Evolutionary conservation across 2,888 invertebrate genomes (phyloP).

Genomic region (Epinotia bilunana): DNA sequence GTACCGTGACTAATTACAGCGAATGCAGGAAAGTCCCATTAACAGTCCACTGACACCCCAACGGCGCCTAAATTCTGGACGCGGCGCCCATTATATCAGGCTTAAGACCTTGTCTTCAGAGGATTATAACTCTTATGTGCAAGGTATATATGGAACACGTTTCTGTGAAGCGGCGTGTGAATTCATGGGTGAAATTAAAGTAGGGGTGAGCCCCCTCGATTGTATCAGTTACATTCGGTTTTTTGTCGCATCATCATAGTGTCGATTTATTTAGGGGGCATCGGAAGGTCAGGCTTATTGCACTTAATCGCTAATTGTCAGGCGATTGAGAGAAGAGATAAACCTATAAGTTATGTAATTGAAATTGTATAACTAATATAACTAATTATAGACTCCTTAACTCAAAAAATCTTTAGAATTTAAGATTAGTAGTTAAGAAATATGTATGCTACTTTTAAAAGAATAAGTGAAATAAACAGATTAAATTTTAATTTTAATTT

Average conservation of each 20-base stretch:
- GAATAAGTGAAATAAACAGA: no score
- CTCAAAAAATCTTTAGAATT: no score
- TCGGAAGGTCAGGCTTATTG: slow-evolving; percentile 14
- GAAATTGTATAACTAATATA: no score
- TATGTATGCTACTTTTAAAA: no score
- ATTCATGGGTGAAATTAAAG: slow-evolving; percentile 37
- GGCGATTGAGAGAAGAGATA: no score
- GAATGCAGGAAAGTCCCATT: slow-evolving; percentile 29
- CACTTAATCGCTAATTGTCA: slow-evolving; percentile 5
- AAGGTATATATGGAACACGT: not conserved
- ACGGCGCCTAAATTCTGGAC: slow-evolving; percentile 44
- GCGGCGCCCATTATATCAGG: slow-evolving; percentile 28
- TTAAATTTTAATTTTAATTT: no score
- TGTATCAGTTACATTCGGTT: slow-evolving; percentile 38
- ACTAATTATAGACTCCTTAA: no score
- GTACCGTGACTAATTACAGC: slow-evolving; percentile 36
- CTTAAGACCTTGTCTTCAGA: not conserved
- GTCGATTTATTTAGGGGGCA: slow-evolving; percentile 29
- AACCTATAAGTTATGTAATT: no score
- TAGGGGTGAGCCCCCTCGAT: slow-evolving; percentile 37
- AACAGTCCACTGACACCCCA: slow-evolving; percentile 38
- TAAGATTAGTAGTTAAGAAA: no score
- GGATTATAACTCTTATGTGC: not conserved
- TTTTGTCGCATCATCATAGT: slow-evolving; percentile 33
- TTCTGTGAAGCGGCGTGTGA: slow-evolving; percentile 3